phyloP scores from a whole-genome alignment of 2,888 invertebrate species.

The Polydrusus tereticollis region DNA sequence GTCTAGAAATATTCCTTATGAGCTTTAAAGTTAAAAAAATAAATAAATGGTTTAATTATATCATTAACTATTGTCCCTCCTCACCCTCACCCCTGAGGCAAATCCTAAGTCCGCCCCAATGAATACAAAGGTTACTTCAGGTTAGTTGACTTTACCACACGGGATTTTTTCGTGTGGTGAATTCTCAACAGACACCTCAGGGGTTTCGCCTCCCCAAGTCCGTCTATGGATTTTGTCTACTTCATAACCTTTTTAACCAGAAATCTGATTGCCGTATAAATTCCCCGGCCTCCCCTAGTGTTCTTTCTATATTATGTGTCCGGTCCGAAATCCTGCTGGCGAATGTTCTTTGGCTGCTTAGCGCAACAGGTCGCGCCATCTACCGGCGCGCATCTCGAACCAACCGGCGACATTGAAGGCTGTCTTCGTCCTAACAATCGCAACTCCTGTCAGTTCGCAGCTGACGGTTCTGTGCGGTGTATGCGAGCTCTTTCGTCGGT shows the following conservation, averaged over 20 bases:
- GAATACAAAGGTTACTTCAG: too few species aligned
- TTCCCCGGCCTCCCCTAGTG: not conserved
- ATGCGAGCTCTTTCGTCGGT: slow-evolving; percentile 60
- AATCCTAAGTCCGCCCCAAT: too few species aligned
- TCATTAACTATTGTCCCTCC: too few species aligned
- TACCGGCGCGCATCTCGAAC: slow-evolving; percentile 49
- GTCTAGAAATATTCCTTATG: too few species aligned
- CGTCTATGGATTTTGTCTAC: too few species aligned
- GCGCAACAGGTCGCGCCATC: slow-evolving; percentile 47
- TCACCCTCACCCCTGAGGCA: too few species aligned
- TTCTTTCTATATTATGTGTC: not conserved
- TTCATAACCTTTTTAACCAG: not conserved
- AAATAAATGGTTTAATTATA: too few species aligned
- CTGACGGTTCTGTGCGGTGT: slow-evolving; percentile 60
- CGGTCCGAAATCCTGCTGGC: slow-evolving; percentile 12
- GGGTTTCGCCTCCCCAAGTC: too few species aligned
- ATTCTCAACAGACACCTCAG: too few species aligned
- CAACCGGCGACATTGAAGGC: slow-evolving; percentile 40
- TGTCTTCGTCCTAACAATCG: slow-evolving; percentile 50
- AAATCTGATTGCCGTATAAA: not conserved
- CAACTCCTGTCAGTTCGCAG: slow-evolving; percentile 61
- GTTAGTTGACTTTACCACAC: too few species aligned
- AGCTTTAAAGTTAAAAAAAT: too few species aligned
- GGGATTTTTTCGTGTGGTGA: too few species aligned
- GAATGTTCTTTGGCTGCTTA: slow-evolving; percentile 10